Evolutionary conservation across 2,888 invertebrate species (phyloP).

Genomic region (Monochamus alternatus): DNA sequence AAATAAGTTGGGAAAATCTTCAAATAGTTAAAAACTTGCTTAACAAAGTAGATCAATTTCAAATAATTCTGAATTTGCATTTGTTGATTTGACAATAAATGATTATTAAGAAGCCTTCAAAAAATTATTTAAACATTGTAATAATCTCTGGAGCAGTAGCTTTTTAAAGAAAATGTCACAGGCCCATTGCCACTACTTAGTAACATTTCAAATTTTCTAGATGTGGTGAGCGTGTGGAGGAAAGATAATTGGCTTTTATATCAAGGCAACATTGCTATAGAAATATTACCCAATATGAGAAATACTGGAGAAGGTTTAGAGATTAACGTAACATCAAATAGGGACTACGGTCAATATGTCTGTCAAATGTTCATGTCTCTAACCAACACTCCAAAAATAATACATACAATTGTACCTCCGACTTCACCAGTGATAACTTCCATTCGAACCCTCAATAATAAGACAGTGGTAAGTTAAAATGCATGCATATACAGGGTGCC

Average conservation of each 20-base stretch:
- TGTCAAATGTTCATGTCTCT: slow-evolving; percentile 58
- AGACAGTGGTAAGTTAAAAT: slow-evolving; percentile 55
- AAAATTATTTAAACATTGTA: too few species aligned
- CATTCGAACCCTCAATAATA: slow-evolving; percentile 57
- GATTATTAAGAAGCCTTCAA: too few species aligned
- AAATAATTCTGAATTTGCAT: too few species aligned
- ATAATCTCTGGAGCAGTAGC: too few species aligned
- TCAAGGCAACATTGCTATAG: slow-evolving; percentile 54
- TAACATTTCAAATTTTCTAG: slow-evolving; percentile 39
- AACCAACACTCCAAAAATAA: slow-evolving; percentile 53
- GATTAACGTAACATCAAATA: slow-evolving; percentile 44
- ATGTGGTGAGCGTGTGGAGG: slow-evolving; percentile 57
- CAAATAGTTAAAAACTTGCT: too few species aligned
- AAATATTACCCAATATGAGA: slow-evolving; percentile 51
- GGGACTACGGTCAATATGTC: slow-evolving; percentile 62
- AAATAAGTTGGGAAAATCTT: too few species aligned
- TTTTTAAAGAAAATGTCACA: too few species aligned
- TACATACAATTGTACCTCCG: slow-evolving; percentile 55
- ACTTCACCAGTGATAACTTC: slow-evolving; percentile 59
- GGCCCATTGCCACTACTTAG: too few species aligned
- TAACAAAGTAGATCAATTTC: too few species aligned
- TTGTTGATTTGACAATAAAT: too few species aligned
- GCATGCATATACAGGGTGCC: not conserved
- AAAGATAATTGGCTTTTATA: slow-evolving; percentile 54
- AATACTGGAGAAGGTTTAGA: slow-evolving; percentile 52